Conservation (phyloP, 1,140 invertebrate genomes). For the Archivesica marissinica region DNA sequence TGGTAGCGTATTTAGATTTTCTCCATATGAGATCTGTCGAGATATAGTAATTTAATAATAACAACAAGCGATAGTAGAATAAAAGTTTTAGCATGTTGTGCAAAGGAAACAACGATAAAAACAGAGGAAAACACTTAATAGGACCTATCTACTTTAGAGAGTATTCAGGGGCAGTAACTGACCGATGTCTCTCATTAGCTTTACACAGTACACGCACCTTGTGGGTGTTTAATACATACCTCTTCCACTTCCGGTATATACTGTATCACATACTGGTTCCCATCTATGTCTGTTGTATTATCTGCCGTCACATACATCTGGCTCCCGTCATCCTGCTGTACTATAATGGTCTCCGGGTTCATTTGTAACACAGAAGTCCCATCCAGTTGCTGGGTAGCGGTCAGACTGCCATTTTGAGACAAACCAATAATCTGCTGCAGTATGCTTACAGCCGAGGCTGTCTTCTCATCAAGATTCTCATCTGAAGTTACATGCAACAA, state of each 20-base stretch:
- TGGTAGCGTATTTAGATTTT: too few relatives aligned
- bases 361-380: constrained; percentile 76
- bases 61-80: too few relatives aligned
- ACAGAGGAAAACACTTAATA: too few relatives aligned
- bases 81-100: too few relatives aligned
- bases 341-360: constrained; percentile 80
- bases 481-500: constrained; percentile 9
- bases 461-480: constrained; percentile 75
- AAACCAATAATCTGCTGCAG: constrained; percentile 81
- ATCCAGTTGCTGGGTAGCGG: constrained; percentile 68
- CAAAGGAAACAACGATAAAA: too few relatives aligned
- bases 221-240: too few relatives aligned
- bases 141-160: too few relatives aligned
- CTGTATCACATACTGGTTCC: constrained; percentile 51
- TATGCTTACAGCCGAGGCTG: constrained; percentile 79
- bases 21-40: too few relatives aligned
- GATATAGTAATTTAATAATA: too few relatives aligned
- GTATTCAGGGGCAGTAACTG: too few relatives aligned
- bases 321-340: constrained; percentile 78
- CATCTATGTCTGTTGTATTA: constrained; percentile 61
- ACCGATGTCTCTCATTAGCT: too few relatives aligned
- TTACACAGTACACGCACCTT: too few relatives aligned
- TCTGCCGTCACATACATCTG: constrained; percentile 73
- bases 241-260: constrained; percentile 31
- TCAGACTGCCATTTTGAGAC: constrained; percentile 72